Evolutionary conservation across 2,888 invertebrate genomes (phyloP), one percentile per base, ranked within the genome.

Genomic region (Calephelis perditalis): DNA sequence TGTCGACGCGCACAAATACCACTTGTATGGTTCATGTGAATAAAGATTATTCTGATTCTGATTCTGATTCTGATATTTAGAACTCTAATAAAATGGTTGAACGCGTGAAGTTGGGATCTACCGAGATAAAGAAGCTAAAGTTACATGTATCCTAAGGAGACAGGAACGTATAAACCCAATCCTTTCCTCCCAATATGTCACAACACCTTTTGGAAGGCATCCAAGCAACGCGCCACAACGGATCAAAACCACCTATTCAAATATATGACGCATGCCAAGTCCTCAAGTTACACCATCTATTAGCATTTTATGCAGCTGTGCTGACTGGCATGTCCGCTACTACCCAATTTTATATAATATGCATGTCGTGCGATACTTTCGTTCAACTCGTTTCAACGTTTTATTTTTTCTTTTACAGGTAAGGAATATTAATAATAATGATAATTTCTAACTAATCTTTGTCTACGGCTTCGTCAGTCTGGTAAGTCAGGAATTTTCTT

Each of bases 191-290:
- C 11, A 11, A 52, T 35, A 35, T 52, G 52, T 52, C 52, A 11
- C 10, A 52, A 52, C 26, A 52, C 52, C 52, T 52, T 26, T 69
- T 64, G 68, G 66, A 60, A 56, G 56, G 46, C 56, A 54, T 60
- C 64, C 62, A 63, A 61, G 56, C 47, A 57, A 56, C 57, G 12
- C 49, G 61, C 57, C 57, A 59, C 63, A 59, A 61, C 59, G 59
- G 63, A 61, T 60, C 55, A 55, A 37, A 60, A 46, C 40, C 59
- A 60, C 56, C 59, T 60, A 60, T 60, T 37, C 59, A 60, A 60
- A 60, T 56, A 54, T 15, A 56, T 26, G 46, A 46, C 46, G 56
- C 55, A 56, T 60, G 59, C 59, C 59, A 56, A 60, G 55, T 60
- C 46, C 35, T 45, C 59, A 46, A 56, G 59, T 45, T 60, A 60